A percentile compares a stretch with the other conserved stretches of the same genome.
Evolutionary conservation across 2,797 vertebrate genomes (phyloP).

Genomic region (Tiaroga cobitis): DNA sequence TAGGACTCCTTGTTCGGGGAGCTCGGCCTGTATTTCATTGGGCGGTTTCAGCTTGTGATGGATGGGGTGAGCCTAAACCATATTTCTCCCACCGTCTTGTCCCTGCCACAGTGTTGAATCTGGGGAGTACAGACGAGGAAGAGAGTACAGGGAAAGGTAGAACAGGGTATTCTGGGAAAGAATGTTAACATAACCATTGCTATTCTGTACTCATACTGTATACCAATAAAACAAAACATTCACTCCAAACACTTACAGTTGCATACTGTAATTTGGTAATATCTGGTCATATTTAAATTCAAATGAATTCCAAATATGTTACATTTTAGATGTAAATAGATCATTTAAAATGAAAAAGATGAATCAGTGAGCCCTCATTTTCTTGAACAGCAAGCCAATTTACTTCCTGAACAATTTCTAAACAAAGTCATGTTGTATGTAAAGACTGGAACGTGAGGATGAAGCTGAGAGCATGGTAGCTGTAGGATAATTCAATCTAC

Average conservation of each 20-base stretch:
- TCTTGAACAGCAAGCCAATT: not conserved
- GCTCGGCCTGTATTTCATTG: conserved; percentile 74
- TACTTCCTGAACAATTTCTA: not conserved
- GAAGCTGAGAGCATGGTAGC: not conserved
- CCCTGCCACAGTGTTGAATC: conserved; percentile 46
- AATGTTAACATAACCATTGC: not conserved
- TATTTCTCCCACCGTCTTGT: conserved; percentile 56
- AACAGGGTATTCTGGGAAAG: conserved; percentile 14
- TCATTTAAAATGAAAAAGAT: not conserved
- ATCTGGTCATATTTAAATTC: not conserved
- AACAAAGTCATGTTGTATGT: no score
- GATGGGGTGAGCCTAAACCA: conserved; percentile 67
- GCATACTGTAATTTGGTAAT: not conserved
- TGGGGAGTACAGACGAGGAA: conserved; percentile 3
- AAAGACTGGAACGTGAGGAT: no score
- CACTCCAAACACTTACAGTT: not conserved
- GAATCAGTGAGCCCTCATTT: not conserved
- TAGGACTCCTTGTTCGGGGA: conserved; percentile 76
- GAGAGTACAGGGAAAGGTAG: conserved; percentile 18
- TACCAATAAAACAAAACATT: not conserved
- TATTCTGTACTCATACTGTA: not conserved
- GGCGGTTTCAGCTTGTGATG: conserved; percentile 74
- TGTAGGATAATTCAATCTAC: not conserved
- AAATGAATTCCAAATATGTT: not conserved
- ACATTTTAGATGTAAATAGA: not conserved